Conservation (phyloP, 2,797 vertebrate species). For the Tauraco hartlaubi region DNA sequence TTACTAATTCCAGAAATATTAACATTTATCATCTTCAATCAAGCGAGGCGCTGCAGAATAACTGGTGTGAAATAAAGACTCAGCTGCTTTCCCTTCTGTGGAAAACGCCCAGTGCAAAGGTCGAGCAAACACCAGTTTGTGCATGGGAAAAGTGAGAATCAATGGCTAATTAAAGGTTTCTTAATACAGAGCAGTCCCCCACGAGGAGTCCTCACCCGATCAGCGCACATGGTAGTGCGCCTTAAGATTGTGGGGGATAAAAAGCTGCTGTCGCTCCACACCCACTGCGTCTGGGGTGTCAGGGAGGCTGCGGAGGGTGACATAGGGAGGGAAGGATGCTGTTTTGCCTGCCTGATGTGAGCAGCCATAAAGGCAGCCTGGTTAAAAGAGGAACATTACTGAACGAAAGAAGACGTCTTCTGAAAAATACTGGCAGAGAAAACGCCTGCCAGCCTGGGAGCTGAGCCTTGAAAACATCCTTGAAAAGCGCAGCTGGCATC, state of each 20-base stretch:
- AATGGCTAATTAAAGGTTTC: neutral
- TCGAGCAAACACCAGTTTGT: neutral
- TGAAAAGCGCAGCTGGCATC: neutral
- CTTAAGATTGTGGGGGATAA: neutral
- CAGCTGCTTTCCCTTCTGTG: neutral
- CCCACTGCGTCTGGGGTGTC: neutral
- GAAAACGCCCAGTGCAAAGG: neutral
- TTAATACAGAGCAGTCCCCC: accelerated
- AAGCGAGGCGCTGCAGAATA: neutral
- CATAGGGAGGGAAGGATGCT: neutral
- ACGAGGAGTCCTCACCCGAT: accelerated
- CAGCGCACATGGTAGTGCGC: neutral
- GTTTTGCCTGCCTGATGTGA: neutral
- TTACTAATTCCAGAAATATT: neutral
- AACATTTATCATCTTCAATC: neutral
- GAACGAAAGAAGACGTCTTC: neutral
- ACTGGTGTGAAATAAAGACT: neutral
- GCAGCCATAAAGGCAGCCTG: neutral
- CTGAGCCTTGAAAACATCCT: neutral
- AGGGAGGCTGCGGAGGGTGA: accelerated
- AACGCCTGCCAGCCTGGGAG: neutral
- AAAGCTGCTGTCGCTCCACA: neutral
- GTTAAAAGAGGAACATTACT: neutral
- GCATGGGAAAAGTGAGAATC: neutral
- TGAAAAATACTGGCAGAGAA: neutral